phyloP scores from a whole-genome alignment of 2,113 vertebrate genomes.

The Nestor notabilis region DNA sequence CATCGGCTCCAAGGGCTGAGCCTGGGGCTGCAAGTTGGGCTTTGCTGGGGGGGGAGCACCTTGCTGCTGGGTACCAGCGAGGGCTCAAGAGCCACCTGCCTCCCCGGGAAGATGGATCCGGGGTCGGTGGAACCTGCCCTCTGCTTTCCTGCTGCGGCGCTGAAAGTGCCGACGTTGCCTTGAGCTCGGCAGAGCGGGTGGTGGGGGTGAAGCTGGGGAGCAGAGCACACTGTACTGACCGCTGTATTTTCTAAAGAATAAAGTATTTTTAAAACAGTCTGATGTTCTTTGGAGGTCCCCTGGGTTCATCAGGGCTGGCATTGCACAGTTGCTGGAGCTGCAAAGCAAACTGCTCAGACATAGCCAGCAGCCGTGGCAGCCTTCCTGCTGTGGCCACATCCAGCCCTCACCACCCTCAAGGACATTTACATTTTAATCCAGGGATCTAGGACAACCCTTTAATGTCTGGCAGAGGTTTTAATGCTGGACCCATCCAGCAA shows the following conservation, averaged over 20 bases:
- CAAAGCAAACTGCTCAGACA: background rate
- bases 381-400: background rate
- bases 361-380: fast-evolving
- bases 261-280: constrained; percentile 70
- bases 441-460: background rate
- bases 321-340: background rate
- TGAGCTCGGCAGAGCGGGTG: background rate
- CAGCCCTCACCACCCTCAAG: background rate
- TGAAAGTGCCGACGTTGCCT: background rate
- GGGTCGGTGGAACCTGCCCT: background rate
- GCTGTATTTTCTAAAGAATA: constrained; percentile 74
- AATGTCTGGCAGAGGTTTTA: background rate
- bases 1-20: fast-evolving
- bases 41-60: background rate
- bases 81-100: background rate
- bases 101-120: background rate
- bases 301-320: background rate
- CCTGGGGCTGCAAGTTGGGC: background rate
- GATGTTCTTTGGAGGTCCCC: background rate
- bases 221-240: constrained; percentile 64
- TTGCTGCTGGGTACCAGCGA: constrained; percentile 39
- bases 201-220: background rate
- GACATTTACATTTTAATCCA: fast-evolving
- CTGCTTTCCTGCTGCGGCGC: background rate
- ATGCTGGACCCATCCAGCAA: background rate